Evolutionary conservation across 1,140 invertebrate genomes (phyloP), one percentile per base, ranked within the genome.

Genomic region (Drosophila carrolli): DNA sequence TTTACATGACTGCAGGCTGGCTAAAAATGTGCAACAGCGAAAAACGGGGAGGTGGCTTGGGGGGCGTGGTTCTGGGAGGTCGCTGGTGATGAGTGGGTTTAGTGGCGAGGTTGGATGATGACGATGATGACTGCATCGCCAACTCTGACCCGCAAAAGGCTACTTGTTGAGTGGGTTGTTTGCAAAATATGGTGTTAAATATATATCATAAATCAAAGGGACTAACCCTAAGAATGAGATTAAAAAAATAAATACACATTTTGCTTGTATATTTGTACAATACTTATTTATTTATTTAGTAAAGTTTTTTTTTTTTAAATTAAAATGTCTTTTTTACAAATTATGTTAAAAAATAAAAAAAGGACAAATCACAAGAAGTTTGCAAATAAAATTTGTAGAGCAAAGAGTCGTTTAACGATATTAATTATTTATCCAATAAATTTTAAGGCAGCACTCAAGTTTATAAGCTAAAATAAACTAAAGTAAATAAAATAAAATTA

Each of bases 1-100:
- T 83, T 88, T 86, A 82, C 83, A 88, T 82, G 82, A 80, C 82
- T 82, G 83, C 79, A 86, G 82, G 83, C 82, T 88, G 82, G 80
- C 83, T 88, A 88, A 86, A 86, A 86, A 86, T 86, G 82, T 88
- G 83, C 82, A 86, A 88, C 82, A 86, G 66, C 73, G 37, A 74
- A 75, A 40, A 60, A 40, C 19, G 23, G 35, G 11, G 19, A 7
- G 40, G 10, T 6, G 46, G 43, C 1, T 50, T 58, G 35, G 47
- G 48, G 68, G 50, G 50, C 44, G 23, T 37, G 53, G 16, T 13
- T 23, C 16, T 4, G 19, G 13, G 29, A 40, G 44, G 27, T 51
- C 54, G 71, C 38, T 40, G 71, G 68, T 55, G 57, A 73, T 74
- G 70, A 55, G 68, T 75, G 44, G 67, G 63, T 44, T 71, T 56